Base-by-base conservation (phyloP, 1,140 invertebrate species). In the Bombus consobrinus region DNA sequence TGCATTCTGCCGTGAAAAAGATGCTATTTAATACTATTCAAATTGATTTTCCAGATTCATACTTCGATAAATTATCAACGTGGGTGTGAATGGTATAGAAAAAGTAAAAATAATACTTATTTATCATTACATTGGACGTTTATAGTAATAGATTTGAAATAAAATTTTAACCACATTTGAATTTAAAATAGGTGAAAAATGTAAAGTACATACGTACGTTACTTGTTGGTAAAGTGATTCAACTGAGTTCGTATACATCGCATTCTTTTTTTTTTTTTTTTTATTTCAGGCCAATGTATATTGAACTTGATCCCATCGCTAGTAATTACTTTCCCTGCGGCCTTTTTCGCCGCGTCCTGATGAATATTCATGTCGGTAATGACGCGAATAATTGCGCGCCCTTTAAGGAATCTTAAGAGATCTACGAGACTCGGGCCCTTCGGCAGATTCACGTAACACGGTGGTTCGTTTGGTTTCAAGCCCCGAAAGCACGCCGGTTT, bases 311-410 rank as follows among this genome's bases (percentile, higher is more conserved):
- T 81, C 69, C 69, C 69, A 92, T 89, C 87, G 84, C 78, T 87
- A 22, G 68, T 72, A 81, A 81, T 80, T 43, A 69, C 25, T 89
- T 90, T 76, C 81, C 83, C 66, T 66, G 75, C 76, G 74, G 78
- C 81, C 73, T 81, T 86, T 75, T 71, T 80, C 64, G 64, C 57
- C 41, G 76, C 64, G 62, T 85, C 80, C 62, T 62, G 74, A 88
- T 93, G 91, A 93, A 93, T 92, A 93, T 93, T 92, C 92, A 93
- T 92, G 83, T 76, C 73, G 80, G 88, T 88, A 90, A 91, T 90
- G 91, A 92, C 77, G 89, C 83, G 88, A 86, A 91, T 93, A 93
- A 93, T 93, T 86, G 83, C 82, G 72, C 81, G 78, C 73, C 81
- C 88, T 76, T 84, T 82, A 64, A 89, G 82, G 83, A 72, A 83